Evolutionary conservation across 2,888 invertebrate genomes (phyloP).

Genomic region (Caenorhabditis sp.): DNA sequence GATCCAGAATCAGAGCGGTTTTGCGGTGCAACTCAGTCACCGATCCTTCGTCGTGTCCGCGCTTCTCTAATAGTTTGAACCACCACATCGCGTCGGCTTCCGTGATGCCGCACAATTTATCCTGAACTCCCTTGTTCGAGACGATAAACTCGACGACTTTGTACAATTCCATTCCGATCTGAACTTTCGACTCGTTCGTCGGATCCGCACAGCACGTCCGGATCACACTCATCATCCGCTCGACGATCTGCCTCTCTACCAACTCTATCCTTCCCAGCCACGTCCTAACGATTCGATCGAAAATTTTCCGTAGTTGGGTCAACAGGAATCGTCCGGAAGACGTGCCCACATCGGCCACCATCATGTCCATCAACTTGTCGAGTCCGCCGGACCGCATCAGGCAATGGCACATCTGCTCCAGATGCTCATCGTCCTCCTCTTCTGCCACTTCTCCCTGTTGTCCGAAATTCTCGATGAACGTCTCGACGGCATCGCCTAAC

Average conservation of each 20-base stretch:
- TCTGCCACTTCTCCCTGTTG: conserved; percentile 80
- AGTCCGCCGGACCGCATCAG: conserved; percentile 88
- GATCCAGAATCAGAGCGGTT: conserved; percentile 29
- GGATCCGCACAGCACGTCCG: conserved; percentile 41
- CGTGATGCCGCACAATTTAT: conserved; percentile 19
- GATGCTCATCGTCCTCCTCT: conserved; percentile 93
- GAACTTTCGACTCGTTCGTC: conserved; percentile 51
- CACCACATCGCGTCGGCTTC: conserved; percentile 57
- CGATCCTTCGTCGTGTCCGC: conserved; percentile 23
- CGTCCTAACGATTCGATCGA: conserved; percentile 86
- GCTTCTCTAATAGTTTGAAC: conserved; percentile 38
- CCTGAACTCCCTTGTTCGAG: conserved; percentile 48
- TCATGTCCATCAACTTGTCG: conserved; percentile 81
- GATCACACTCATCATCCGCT: conserved; percentile 80
- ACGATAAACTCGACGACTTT: conserved; percentile 57
- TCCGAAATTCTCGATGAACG: conserved; percentile 83
- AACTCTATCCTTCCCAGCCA: conserved; percentile 84
- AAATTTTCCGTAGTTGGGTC: conserved; percentile 89
- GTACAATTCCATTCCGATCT: conserved; percentile 58
- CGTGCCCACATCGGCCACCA: conserved; percentile 24
- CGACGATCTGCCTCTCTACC: conserved; percentile 40
- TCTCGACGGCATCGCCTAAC: conserved; percentile 97
- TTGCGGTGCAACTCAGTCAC: conserved; percentile 19
- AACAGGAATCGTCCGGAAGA: conserved; percentile 57
- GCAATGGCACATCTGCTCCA: conserved; percentile 91